Evolutionary conservation across 2,888 invertebrate species (phyloP).

Genomic region (Icerya purchasi): DNA sequence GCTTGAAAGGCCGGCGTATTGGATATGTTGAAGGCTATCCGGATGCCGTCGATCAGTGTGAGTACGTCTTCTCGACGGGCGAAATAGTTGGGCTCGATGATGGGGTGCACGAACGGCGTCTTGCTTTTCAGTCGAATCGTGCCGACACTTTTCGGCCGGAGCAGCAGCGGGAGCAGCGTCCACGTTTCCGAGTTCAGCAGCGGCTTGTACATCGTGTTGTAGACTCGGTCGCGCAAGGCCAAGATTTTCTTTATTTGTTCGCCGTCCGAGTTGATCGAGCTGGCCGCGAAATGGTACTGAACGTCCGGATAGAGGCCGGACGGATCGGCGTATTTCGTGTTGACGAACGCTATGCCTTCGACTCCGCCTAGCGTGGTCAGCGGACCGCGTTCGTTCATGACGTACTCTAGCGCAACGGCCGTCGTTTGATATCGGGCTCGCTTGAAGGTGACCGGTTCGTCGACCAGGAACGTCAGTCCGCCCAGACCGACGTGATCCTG

Average conservation of each 20-base stretch:
- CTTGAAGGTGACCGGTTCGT: constrained; percentile 57
- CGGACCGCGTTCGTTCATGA: constrained; percentile 57
- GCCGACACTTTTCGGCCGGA: constrained; percentile 73
- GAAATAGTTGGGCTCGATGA: constrained; percentile 82
- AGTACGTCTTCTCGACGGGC: constrained; percentile 60
- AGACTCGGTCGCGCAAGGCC: constrained; percentile 54
- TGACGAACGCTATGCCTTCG: constrained; percentile 69
- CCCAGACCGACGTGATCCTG: constrained; percentile 77
- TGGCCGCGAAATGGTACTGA: constrained; percentile 69
- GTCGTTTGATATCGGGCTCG: constrained; percentile 55
- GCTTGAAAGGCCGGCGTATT: constrained; percentile 56
- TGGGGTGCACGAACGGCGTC: constrained; percentile 62
- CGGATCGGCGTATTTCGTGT: constrained; percentile 62
- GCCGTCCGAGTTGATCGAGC: constrained; percentile 62
- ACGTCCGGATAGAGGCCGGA: constrained; percentile 61
- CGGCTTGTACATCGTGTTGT: constrained; percentile 67
- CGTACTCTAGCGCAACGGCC: constrained; percentile 57
- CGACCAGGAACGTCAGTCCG: constrained; percentile 58
- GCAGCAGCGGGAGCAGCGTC: constrained; percentile 55
- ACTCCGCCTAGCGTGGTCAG: constrained; percentile 61
- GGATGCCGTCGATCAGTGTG: constrained; percentile 61
- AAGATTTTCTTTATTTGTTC: constrained; percentile 55
- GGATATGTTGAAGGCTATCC: constrained; percentile 57
- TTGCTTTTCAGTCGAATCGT: constrained; percentile 59
- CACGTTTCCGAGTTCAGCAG: constrained; percentile 56